Conservation (phyloP, 30 jellyfish, hydroid and myxozoan species). For the Turritopsis dohrnii region DNA sequence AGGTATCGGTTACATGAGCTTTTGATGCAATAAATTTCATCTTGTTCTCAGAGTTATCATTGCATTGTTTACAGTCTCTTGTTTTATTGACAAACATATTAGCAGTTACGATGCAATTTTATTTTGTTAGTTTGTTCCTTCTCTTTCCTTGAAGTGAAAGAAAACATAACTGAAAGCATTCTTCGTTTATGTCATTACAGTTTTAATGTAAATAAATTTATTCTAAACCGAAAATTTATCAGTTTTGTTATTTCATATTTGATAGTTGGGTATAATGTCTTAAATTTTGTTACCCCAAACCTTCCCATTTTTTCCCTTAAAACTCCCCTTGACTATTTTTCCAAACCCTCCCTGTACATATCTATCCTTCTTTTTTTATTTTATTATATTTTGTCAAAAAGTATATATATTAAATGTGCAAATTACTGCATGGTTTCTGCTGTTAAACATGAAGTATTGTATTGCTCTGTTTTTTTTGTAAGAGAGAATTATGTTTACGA, state of each 20-base stretch:
- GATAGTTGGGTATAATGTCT: neutral
- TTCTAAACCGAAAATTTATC: neutral
- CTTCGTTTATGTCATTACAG: neutral
- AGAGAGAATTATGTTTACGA: no score
- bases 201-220: neutral
- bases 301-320: neutral
- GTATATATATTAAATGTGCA: no score
- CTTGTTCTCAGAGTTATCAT: neutral
- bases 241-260: neutral
- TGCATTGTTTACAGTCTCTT: neutral
- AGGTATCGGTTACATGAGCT: conserved; percentile 92
- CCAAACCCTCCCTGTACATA: neutral
- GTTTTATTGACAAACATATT: neutral
- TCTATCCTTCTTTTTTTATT: neutral
- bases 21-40: conserved; percentile 56
- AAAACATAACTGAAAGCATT: no score
- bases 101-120: no score
- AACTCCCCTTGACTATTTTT: neutral
- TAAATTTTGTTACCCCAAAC: neutral
- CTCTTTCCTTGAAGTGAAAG: no score
- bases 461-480: no score
- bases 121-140: no score
- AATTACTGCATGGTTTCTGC: neutral
- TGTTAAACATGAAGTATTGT: no score
- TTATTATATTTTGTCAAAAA: neutral